Base-by-base conservation (phyloP, 2,888 invertebrate species). In the Stenurella melanura region DNA sequence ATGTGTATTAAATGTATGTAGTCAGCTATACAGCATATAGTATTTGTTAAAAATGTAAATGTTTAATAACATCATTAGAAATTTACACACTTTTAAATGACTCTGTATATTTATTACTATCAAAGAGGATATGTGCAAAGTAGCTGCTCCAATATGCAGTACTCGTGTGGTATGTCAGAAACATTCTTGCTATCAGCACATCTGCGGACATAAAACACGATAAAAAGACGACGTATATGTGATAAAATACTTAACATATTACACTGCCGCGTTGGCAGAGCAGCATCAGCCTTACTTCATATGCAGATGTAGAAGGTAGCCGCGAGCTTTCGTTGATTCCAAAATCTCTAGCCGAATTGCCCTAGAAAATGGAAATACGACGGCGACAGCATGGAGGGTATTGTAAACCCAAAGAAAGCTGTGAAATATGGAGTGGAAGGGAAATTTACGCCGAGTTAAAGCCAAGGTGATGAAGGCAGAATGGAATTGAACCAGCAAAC, bases 381-480 rank as follows among this genome's bases (percentile, higher is more conserved):
- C 61, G 61, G 61, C 61, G 61, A 61, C 61, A 61, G 56, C 30
- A 60, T 66, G 73, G 42, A 66, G 58, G 60, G 69, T n/a, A 74
- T 74, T 69, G 74, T 69, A 61, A 61, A 54, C 57, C 69, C 61
- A 34, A 63, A 63, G 69, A 68, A 74, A 61, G 67, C n/a, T 30
- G 56, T 69, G 74, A 74, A 74, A 74, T 74, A 74, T 74, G 68
- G 69, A 38, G 68, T 69, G 74, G 74, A 50, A 60, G 74, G 63
- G 69, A 61, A 74, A 74, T 68, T 74, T 68, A 68, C 61, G 68
- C 30, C 61, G 68, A 21, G 63, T 63, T 72, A 63, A 72, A 72
- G 61, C 50, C 54, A 63, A 69, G 74, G 74, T 69, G 74, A 60
- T 74, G 67, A 74, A 67, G 67, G 73, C 67, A 50, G 30, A 0